phyloP scores from a whole-genome alignment of 2,113 vertebrate species.

The Damaliscus lunatus region DNA sequence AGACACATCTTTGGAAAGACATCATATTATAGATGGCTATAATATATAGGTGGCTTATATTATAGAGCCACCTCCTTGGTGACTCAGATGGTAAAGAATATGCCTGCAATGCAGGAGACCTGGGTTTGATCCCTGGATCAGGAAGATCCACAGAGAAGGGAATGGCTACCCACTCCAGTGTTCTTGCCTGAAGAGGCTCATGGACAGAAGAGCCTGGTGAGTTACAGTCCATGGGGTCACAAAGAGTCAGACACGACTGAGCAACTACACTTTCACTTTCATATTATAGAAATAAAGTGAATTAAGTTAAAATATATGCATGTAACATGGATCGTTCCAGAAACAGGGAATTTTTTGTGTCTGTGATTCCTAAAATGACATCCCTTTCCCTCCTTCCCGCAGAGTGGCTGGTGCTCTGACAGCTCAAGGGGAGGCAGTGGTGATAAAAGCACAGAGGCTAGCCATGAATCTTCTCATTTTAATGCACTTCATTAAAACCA shows the following conservation, averaged over 20 bases:
- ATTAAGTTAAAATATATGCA: not conserved
- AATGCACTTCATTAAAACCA: constrained; percentile 61
- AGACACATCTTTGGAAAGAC: not conserved
- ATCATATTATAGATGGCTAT: not conserved
- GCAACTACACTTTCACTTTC: not conserved
- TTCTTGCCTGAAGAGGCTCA: not conserved
- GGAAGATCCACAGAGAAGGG: not conserved
- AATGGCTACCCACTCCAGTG: not conserved
- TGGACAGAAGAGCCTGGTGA: not conserved
- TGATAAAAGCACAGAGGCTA: constrained; percentile 4
- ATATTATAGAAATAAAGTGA: not conserved
- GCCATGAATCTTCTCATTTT: constrained; percentile 8
- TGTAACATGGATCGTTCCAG: not conserved
- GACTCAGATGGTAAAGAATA: not conserved
- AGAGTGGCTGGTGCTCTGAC: not conserved
- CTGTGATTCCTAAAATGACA: not conserved
- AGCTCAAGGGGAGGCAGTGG: not conserved
- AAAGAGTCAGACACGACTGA: not conserved
- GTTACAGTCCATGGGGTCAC: not conserved
- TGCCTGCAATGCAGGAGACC: not conserved
- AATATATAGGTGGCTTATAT: too few relatives aligned
- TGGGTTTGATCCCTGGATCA: not conserved
- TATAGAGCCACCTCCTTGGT: not conserved
- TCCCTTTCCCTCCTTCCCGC: not conserved
- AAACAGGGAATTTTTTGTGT: not conserved